Conservation (phyloP, 2,113 vertebrate genomes). For the Forbesichthys papilliferus region DNA sequence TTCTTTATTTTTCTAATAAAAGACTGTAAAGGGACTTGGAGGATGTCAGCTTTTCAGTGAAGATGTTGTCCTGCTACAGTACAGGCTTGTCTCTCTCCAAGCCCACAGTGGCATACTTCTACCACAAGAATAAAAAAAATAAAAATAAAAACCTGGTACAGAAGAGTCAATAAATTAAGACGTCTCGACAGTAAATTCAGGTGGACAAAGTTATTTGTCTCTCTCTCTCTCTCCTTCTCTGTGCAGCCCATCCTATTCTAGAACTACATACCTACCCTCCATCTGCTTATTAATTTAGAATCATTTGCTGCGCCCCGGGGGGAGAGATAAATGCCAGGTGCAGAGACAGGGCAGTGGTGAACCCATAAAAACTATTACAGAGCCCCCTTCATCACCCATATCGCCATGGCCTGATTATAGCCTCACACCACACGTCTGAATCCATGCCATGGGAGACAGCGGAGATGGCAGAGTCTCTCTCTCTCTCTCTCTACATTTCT, state of each 20-base stretch:
- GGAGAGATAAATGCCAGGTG: slow-evolving; percentile 79
- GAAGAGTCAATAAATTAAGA: slow-evolving; percentile 11
- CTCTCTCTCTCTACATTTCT: slow-evolving; percentile 33
- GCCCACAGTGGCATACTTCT: background rate
- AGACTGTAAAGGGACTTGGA: background rate
- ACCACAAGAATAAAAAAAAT: background rate
- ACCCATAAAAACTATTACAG: slow-evolving; percentile 81
- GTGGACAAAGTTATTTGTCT: slow-evolving; percentile 19
- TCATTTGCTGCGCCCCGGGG: slow-evolving; percentile 73
- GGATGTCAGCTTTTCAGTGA: slow-evolving; percentile 12
- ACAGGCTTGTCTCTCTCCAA: background rate
- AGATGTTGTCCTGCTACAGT: slow-evolving; percentile 4
- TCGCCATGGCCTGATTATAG: slow-evolving; percentile 77
- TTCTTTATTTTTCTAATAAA: slow-evolving; percentile 1
- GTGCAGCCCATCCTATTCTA: slow-evolving; percentile 37
- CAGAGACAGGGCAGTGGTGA: slow-evolving; percentile 72
- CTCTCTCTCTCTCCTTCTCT: slow-evolving; percentile 4
- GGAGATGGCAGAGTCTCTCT: slow-evolving; percentile 41
- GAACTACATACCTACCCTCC: slow-evolving; percentile 56
- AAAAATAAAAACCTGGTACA: background rate
- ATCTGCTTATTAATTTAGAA: slow-evolving; percentile 81
- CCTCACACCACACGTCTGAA: slow-evolving; percentile 61
- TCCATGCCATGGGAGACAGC: slow-evolving; percentile 60
- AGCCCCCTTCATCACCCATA: slow-evolving; percentile 72
- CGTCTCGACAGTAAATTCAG: slow-evolving; percentile 13